Evolutionary conservation across 2,797 vertebrate species (phyloP).

Genomic region (Halcyon leucocephala): DNA sequence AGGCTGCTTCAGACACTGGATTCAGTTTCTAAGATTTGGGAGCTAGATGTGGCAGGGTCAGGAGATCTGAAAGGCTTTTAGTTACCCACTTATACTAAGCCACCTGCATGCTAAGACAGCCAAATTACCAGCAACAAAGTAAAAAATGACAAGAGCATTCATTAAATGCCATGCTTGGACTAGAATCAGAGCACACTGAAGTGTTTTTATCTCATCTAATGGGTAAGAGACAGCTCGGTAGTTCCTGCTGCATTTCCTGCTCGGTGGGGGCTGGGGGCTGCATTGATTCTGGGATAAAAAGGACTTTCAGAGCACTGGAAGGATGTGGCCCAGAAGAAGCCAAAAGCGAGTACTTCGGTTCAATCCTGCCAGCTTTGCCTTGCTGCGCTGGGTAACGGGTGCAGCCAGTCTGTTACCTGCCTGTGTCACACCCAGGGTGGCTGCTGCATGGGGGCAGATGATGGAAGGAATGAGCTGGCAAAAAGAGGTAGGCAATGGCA

Average conservation of each 20-base stretch:
- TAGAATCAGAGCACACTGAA: constrained; percentile 45
- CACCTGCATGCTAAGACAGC: constrained; percentile 65
- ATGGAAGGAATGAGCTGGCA: background rate
- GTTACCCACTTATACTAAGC: constrained; percentile 58
- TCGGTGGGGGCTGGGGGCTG: constrained; percentile 24
- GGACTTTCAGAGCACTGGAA: constrained; percentile 51
- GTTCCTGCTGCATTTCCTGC: constrained; percentile 68
- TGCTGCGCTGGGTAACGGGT: background rate
- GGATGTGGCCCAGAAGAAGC: constrained; percentile 2
- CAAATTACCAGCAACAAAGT: constrained; percentile 68
- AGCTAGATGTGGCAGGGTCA: constrained; percentile 52
- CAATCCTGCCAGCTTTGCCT: background rate
- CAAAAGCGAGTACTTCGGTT: background rate
- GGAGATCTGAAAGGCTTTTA: constrained; percentile 68
- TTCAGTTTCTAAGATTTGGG: constrained; percentile 31
- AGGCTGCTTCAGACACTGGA: background rate
- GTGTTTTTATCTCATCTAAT: constrained; percentile 67
- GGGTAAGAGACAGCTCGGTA: constrained; percentile 1
- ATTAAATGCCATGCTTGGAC: constrained; percentile 56
- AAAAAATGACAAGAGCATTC: constrained; percentile 71
- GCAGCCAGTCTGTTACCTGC: background rate
- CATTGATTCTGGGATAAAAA: constrained; percentile 65
- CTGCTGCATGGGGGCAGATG: background rate
- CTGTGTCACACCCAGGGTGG: background rate
- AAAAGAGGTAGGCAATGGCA: background rate